phyloP scores from a whole-genome alignment of 2,888 invertebrate species.

The Limnephilus rhombicus region DNA sequence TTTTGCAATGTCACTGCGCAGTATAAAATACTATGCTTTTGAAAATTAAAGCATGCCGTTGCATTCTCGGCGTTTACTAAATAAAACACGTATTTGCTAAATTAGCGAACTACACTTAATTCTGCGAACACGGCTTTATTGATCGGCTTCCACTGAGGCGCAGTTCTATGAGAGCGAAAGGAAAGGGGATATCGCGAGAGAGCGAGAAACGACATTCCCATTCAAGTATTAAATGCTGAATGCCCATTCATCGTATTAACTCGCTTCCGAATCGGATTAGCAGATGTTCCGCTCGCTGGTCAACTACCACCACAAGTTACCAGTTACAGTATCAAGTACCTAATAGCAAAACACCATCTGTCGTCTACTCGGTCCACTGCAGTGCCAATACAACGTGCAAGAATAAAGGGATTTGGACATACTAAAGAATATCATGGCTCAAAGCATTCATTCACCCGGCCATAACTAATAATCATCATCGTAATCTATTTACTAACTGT shows the following conservation, averaged over 20 bases:
- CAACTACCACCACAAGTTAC: neutral
- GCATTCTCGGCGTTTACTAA: neutral
- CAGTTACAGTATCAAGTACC: neutral
- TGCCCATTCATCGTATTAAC: conserved; percentile 55
- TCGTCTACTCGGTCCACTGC: neutral
- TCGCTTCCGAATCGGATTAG: conserved; percentile 64
- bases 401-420: neutral
- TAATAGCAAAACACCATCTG: conserved; percentile 28
- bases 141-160: conserved; percentile 46
- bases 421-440: neutral
- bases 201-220: conserved; percentile 42
- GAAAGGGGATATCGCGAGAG: conserved; percentile 5
- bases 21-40: neutral
- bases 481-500: neutral
- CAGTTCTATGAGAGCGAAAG: conserved; percentile 39
- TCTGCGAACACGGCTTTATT: conserved; percentile 48
- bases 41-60: neutral
- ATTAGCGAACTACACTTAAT: conserved; percentile 29
- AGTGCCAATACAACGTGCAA: neutral
- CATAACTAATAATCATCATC: neutral
- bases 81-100: conserved; percentile 29
- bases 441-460: neutral
- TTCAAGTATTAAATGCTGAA: conserved; percentile 55
- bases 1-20: neutral
- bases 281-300: conserved; percentile 46